Conservation (phyloP, 2,797 vertebrate species). For the Tarsius wallacei region DNA sequence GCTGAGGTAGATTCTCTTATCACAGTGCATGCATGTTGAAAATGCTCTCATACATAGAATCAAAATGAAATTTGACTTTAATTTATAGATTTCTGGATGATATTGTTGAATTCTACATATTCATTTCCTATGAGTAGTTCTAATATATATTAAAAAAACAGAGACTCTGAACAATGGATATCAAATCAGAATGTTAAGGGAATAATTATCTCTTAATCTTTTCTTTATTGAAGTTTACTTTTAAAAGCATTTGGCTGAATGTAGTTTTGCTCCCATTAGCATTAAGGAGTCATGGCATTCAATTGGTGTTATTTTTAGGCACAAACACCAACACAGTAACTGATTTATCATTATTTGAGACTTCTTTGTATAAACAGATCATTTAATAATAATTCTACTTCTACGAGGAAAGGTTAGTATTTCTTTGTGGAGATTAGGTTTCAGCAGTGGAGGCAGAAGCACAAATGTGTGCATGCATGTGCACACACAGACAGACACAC, state of each 20-base stretch:
- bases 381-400: constrained; percentile 7
- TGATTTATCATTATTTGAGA: not conserved
- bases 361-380: not conserved
- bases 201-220: constrained; percentile 52
- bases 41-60: not conserved
- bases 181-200: constrained; percentile 10
- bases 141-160: constrained; percentile 20
- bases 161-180: constrained; percentile 53
- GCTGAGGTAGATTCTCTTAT: not conserved
- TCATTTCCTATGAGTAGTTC: constrained; percentile 57
- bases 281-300: constrained; percentile 8
- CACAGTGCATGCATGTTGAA: not conserved
- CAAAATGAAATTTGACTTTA: constrained; percentile 44
- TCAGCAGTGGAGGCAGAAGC: not conserved
- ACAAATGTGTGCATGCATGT: too few relatives aligned
- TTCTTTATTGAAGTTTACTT: constrained; percentile 70
- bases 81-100: constrained; percentile 31
- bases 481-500: too few relatives aligned
- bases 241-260: constrained; percentile 32
- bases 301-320: constrained; percentile 17
- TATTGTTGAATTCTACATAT: constrained; percentile 54
- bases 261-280: constrained; percentile 24
- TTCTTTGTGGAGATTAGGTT: not conserved
- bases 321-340: not conserved
- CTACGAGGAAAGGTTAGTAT: constrained; percentile 48